Evolutionary conservation across 2,888 invertebrate genomes (phyloP), one percentile per base, ranked within the genome.

Genomic region (Masnerella sp.): DNA sequence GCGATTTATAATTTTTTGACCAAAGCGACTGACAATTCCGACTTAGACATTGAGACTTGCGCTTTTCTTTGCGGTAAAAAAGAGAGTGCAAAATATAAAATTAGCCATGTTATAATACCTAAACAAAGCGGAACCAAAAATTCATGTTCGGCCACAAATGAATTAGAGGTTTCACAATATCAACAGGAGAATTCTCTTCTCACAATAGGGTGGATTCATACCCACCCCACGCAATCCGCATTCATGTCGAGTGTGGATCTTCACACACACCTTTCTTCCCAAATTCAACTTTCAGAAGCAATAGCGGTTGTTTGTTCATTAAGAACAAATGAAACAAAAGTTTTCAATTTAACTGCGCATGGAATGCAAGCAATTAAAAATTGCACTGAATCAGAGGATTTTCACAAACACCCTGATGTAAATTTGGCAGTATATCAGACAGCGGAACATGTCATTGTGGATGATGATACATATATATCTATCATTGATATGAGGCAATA

Each of bases 1-100:
- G 51, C 32, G 0, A 15, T 51, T 1, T 51, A 51, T 22, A 51
- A 51, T n/a, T 51, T 51, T 36, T 22, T 51, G 9, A 22, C 36
- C 0, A 51, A 51, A 25, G 0, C 18, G 11, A 8, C 1, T 11
- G 8, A 12, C 1, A 51, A 51, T 12, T 22, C 22, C 17, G 18
- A 51, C 1, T 5, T 18, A 2, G 22, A 18, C 0, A 22, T 36
- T 36, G 51, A 51, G 22, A 51, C 51, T 11, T 51, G 51, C 22
- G 51, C 11, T 9, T 51, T 18, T 5, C 36, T 51, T 11, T 22
- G 51, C n/a, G 51, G 51, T 8, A 34, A 51, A n/a, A 32, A 32
- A 51, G 22, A 22, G 12, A 25, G n/a, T 0, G 36, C 34, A 22
- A 0, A 0, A 20, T 51, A 32, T 7, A 3, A 22, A 36, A 25